Conservation (phyloP, 2,888 invertebrate species). For the Seladonia tumulorum region DNA sequence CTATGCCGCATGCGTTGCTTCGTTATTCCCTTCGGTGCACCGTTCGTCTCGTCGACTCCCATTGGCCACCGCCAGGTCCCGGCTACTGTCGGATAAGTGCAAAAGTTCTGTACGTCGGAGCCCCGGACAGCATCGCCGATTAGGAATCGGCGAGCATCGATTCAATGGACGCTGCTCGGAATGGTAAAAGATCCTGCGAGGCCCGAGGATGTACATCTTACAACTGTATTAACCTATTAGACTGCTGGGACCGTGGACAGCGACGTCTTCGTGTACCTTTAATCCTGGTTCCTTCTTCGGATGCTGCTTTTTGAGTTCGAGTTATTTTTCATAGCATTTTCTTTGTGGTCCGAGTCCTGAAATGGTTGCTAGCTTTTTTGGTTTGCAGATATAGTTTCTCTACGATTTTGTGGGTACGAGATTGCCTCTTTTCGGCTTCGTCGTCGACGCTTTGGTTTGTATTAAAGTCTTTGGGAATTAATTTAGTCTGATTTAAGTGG, state of each 20-base stretch:
- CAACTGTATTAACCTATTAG: conserved; percentile 8
- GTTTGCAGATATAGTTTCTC: not conserved
- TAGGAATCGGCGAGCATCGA: not conserved
- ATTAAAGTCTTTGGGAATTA: too few species aligned
- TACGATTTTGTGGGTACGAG: not conserved
- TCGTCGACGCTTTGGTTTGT: too few species aligned
- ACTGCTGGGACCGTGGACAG: not conserved
- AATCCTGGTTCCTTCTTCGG: too few species aligned
- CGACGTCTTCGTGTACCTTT: not conserved
- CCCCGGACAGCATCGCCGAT: conserved; percentile 14
- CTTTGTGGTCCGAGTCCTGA: too few species aligned
- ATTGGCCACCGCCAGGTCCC: conserved; percentile 23
- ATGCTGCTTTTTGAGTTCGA: too few species aligned
- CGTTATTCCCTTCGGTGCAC: conserved; percentile 60
- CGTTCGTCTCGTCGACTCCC: conserved; percentile 54
- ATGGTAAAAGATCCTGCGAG: conserved; percentile 4
- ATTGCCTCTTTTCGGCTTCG: not conserved
- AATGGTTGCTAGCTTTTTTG: too few species aligned
- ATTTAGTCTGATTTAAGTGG: too few species aligned
- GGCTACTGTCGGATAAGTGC: conserved; percentile 22
- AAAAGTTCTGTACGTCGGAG: conserved; percentile 16
- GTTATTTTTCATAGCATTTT: too few species aligned
- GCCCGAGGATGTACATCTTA: not conserved
- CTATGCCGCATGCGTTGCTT: conserved; percentile 65
- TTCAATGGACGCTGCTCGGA: not conserved